Conservation (phyloP, 2,113 vertebrate genomes). For the Ophthalmotilapia sp. region DNA sequence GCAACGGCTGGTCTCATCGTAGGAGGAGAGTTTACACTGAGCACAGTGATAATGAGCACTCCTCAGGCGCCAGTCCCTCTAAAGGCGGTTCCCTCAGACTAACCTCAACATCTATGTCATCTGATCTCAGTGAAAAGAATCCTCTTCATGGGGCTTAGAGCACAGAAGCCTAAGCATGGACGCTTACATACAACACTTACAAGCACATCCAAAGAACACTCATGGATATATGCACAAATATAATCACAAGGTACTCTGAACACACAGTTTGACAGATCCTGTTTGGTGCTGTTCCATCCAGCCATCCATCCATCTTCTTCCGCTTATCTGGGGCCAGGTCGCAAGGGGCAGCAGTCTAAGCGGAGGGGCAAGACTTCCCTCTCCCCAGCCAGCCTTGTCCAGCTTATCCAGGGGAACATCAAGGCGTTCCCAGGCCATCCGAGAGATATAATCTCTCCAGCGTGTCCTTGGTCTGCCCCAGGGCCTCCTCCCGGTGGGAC, state of each 20-base stretch:
- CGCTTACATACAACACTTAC: slow-evolving; percentile 3
- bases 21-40: slow-evolving; percentile 32
- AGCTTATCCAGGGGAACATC: background rate
- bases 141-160: slow-evolving; percentile 9
- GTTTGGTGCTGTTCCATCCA: background rate
- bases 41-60: slow-evolving; percentile 22
- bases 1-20: background rate
- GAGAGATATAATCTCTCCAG: background rate
- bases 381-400: background rate
- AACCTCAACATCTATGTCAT: slow-evolving; percentile 31
- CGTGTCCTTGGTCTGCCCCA: background rate
- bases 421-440: background rate
- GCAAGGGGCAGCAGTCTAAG: background rate
- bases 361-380: fast-evolving
- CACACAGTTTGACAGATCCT: background rate
- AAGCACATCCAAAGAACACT: background rate
- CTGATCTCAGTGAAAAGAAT: slow-evolving; percentile 31
- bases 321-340: background rate
- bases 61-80: slow-evolving; percentile 28
- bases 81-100: slow-evolving; percentile 15
- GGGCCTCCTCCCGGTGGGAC: background rate
- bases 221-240: background rate
- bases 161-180: background rate
- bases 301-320: background rate
- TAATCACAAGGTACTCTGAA: background rate